A percentile compares a stretch with the other conserved stretches of the same genome.
These are phyloP conservation scores for Xestia sexstrigata DNA, from an alignment of 2,888 invertebrate genomes.

Conservation along the genomic window DNA sequence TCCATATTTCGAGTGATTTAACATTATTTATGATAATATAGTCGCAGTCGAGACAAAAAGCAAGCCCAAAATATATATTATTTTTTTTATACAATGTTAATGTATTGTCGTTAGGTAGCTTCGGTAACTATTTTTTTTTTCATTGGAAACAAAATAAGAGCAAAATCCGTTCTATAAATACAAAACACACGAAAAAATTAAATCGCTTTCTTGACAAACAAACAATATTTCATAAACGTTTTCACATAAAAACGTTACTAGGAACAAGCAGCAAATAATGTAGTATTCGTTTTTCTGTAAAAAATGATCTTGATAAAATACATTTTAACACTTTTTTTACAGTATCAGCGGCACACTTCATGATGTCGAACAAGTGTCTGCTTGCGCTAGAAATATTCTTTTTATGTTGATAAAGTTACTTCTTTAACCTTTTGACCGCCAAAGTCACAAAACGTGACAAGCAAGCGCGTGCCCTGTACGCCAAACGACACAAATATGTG, in stretches of 20 bases:
- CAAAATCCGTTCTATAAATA: neutral
- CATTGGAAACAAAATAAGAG: neutral
- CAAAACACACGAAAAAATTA: conserved; percentile 13
- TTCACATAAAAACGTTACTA: neutral
- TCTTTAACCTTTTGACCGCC: neutral
- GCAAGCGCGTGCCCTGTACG: no score
- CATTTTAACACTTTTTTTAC: neutral
- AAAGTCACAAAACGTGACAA: no score
- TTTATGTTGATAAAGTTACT: neutral
- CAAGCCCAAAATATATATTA: conserved; percentile 12
- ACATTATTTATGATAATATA: conserved; percentile 6
- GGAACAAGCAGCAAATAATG: conserved; percentile 5
- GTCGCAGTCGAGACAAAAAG: neutral
- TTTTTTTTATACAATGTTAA: neutral
- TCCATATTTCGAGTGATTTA: conserved; percentile 42
- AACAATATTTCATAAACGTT: conserved; percentile 2
- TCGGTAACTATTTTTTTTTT: neutral
- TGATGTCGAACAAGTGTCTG: conserved; percentile 26
- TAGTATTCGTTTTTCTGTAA: neutral
- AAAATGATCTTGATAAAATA: conserved; percentile 5
- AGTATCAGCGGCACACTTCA: neutral
- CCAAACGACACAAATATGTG: no score
- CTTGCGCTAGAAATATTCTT: neutral
- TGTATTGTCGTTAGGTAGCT: neutral
- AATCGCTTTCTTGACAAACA: neutral